Evolutionary conservation across 2,888 invertebrate species (phyloP).

Genomic region (Caenorhabditis macrosperma): DNA sequence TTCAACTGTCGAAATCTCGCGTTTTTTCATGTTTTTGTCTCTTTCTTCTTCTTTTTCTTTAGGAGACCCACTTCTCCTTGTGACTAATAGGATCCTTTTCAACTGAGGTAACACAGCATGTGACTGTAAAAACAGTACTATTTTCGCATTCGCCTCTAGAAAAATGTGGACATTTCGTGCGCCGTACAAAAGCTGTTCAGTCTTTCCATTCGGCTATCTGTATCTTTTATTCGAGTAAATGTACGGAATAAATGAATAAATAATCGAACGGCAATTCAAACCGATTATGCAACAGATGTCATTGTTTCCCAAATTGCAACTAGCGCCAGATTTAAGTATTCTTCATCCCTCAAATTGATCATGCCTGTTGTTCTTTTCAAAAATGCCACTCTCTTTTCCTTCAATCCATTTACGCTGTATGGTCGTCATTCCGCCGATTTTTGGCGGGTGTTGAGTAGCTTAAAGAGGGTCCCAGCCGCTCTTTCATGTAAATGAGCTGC

Average conservation of each 20-base stretch:
- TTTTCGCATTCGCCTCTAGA: slow-evolving; percentile 16
- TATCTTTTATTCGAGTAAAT: slow-evolving; percentile 8
- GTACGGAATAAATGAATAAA: slow-evolving; percentile 56
- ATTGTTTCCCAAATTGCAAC: slow-evolving; percentile 17
- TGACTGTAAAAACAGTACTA: slow-evolving; percentile 30
- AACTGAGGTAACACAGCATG: slow-evolving; percentile 12
- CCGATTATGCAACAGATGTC: slow-evolving; percentile 63
- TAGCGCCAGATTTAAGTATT: background rate
- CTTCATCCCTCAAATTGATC: background rate
- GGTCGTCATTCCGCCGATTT: slow-evolving; percentile 19
- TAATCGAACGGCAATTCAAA: slow-evolving; percentile 43
- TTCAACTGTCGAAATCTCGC: background rate
- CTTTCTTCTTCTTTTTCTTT: slow-evolving; percentile 14
- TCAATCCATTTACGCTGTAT: slow-evolving; percentile 6
- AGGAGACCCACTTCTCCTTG: slow-evolving; percentile 22
- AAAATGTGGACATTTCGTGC: too few species aligned
- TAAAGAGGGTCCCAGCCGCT: slow-evolving; percentile 28
- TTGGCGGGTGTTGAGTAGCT: slow-evolving; percentile 12
- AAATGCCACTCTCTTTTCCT: background rate
- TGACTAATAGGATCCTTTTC: slow-evolving; percentile 32
- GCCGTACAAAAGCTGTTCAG: too few species aligned
- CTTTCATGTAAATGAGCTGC: slow-evolving; percentile 58
- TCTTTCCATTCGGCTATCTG: background rate
- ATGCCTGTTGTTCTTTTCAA: slow-evolving; percentile 6
- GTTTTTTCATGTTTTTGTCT: slow-evolving; percentile 16